These are phyloP conservation scores for Parazoanthus darwini DNA, from an alignment of 92 coral and sea anemone species.

Conservation along the genomic window DNA sequence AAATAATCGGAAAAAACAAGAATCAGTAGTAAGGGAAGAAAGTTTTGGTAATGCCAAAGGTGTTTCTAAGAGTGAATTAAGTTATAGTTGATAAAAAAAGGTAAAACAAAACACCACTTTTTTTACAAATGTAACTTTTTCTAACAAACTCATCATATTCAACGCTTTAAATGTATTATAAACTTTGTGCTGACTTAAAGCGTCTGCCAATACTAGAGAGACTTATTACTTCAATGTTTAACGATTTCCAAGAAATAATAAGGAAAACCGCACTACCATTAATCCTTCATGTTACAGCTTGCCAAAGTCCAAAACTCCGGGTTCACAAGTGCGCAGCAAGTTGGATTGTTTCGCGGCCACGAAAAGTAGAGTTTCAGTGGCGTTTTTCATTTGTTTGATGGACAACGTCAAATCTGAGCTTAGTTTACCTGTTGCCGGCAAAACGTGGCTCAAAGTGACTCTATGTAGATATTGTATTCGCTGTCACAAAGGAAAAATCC, in stretches of 20 bases:
- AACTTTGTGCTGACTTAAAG: too few species aligned
- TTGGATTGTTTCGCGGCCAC: neutral
- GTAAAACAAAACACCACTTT: too few species aligned
- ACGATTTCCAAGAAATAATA: neutral
- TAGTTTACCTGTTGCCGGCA: neutral
- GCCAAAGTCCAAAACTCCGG: neutral
- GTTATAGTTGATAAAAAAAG: too few species aligned
- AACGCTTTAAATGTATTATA: too few species aligned
- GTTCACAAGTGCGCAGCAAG: neutral
- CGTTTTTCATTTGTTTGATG: neutral
- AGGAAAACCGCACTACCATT: neutral
- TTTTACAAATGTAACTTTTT: too few species aligned
- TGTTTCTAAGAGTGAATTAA: too few species aligned
- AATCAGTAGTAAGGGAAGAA: too few species aligned
- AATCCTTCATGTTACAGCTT: neutral
- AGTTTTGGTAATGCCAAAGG: too few species aligned
- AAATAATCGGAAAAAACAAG: too few species aligned
- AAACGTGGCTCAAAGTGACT: neutral
- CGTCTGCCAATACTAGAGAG: too few species aligned
- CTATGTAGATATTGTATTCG: neutral
- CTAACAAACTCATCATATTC: too few species aligned
- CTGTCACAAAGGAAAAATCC: neutral
- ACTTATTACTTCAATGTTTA: too few species aligned
- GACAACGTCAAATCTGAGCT: neutral
- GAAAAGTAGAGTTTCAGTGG: neutral